Evolutionary conservation across 2,888 invertebrate genomes (phyloP), one percentile per base, ranked within the genome.

Genomic region (Mactromeris polynyma): DNA sequence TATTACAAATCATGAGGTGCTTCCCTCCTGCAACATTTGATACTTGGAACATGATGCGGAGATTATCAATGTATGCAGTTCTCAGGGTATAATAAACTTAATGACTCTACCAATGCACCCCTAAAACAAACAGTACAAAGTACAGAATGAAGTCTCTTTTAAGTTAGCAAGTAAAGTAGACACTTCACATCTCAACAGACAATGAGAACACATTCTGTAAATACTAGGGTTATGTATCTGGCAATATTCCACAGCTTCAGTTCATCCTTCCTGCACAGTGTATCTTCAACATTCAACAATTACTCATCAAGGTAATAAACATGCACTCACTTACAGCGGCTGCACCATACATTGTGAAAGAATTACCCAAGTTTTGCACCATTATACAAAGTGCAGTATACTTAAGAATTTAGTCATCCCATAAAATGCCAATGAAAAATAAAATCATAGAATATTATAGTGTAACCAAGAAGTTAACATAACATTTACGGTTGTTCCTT

Each of bases 151-250:
- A 58, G 58, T n/a, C 7, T 1, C 58, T 58, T n/a, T 9, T 6
- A 58, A 58, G 58, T 58, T 19, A 58, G 11, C 58, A 58, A n/a
- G n/a, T 58, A 17, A 51, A 51, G 58, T 58, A 58, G 58, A 58
- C 58, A 58, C n/a, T 58, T 58, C 19, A n/a, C n/a, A 31, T 0
- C 69, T 33, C 2, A 2, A 33, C n/a, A 17, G 33, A 33, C 33
- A 69, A 17, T 69, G n/a, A 69, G 69, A 69, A 69, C 31, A 69
- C 69, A 69, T 69, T 69, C 69, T 69, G 69, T 69, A 69, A 69
- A 69, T 69, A 69, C 33, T 26, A 58, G 33, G 2, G 31, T 33
- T 33, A 69, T 69, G 19, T 7, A 17, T 11, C 69, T 69, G 69
- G 69, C 69, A 69, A 33, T 0, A 33, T 69, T 31, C 69, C 69